phyloP scores from a whole-genome alignment of 2,113 vertebrate genomes.

The Salminus brasiliensis region DNA sequence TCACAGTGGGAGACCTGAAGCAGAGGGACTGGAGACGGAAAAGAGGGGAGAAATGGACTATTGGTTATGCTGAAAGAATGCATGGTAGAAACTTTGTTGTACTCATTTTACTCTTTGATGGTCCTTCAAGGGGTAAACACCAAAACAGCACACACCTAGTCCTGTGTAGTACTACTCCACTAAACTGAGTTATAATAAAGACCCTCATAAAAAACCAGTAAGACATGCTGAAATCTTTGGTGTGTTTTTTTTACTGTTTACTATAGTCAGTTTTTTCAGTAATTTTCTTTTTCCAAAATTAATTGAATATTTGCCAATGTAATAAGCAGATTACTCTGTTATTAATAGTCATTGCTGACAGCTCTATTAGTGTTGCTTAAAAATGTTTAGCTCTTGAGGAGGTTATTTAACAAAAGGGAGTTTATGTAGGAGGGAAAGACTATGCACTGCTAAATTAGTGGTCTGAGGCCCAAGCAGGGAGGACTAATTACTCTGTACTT shows the following conservation, averaged over 20 bases:
- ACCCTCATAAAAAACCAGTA: background rate
- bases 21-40: background rate
- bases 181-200: background rate
- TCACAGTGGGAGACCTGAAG: slow-evolving; percentile 21
- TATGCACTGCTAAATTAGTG: slow-evolving; percentile 32
- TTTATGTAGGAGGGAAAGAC: slow-evolving; percentile 29
- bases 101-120: background rate
- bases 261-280: no score
- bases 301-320: background rate
- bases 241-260: no score
- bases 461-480: slow-evolving; percentile 23
- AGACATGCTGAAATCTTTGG: no score
- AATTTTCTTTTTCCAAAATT: background rate
- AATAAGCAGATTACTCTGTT: no score
- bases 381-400: background rate
- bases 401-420: background rate
- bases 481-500: background rate
- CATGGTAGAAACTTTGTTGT: background rate
- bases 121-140: background rate
- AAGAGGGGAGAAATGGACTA: background rate
- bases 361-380: background rate
- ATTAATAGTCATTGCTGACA: no score
- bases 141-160: background rate
- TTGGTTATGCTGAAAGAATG: background rate
- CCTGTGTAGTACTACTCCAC: background rate